phyloP scores from a whole-genome alignment of 1,140 invertebrate species.

The Hylyphantes graminicola region DNA sequence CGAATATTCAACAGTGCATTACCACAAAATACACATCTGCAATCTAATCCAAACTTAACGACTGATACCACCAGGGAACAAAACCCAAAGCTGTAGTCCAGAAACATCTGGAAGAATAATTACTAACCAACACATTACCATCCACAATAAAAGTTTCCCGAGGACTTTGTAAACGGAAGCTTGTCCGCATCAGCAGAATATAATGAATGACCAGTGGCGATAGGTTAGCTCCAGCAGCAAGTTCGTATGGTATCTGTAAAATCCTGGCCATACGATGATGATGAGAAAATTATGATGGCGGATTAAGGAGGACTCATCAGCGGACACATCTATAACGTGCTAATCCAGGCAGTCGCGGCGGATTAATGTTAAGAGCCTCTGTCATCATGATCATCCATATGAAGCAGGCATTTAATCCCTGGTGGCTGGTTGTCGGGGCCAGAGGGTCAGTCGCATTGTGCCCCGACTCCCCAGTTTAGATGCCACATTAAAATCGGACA shows the following conservation, averaged over 20 bases:
- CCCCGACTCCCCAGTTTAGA: conserved; percentile 13
- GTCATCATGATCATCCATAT: conserved; percentile 60
- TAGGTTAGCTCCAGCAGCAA: conserved; percentile 35
- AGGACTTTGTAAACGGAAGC: conserved; percentile 27
- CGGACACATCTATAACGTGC: conserved; percentile 56
- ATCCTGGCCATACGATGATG: conserved; percentile 49
- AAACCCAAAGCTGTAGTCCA: too few relatives aligned
- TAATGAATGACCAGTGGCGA: conserved; percentile 41
- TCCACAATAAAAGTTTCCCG: conserved; percentile 25
- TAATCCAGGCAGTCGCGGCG: conserved; percentile 53
- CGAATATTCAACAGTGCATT: too few relatives aligned
- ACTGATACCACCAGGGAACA: too few relatives aligned
- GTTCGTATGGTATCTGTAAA: conserved; percentile 46
- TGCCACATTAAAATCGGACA: conserved; percentile 29
- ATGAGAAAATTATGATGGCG: conserved; percentile 55
- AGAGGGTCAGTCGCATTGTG: conserved; percentile 44
- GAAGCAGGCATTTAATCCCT: conserved; percentile 55
- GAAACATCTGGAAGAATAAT: too few relatives aligned
- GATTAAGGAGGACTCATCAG: conserved; percentile 57
- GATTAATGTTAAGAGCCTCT: conserved; percentile 56
- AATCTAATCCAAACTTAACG: too few relatives aligned
- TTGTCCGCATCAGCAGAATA: conserved; percentile 30
- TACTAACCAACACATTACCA: too few relatives aligned
- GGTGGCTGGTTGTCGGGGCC: conserved; percentile 27
- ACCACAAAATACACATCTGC: too few relatives aligned